Conservation (phyloP, 1,140 invertebrate species). For the Matsumurasca onukii region DNA sequence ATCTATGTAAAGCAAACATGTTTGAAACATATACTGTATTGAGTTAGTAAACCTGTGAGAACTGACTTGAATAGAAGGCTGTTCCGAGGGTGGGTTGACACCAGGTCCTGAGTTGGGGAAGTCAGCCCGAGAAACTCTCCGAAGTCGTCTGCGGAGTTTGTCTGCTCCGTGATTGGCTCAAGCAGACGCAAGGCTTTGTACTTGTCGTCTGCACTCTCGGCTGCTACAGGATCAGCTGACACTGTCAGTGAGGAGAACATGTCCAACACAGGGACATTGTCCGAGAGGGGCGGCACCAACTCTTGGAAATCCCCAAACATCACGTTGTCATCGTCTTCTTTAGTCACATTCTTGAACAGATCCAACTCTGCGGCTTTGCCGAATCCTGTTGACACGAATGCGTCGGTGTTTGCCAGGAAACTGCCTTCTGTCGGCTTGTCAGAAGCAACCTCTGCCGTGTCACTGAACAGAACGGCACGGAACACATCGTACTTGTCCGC, state of each 20-base stretch:
- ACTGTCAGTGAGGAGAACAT: constrained; percentile 7
- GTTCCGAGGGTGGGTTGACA: constrained; percentile 6
- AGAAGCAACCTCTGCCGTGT: neutral
- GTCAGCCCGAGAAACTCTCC: constrained; percentile 58
- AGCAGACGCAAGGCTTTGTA: constrained; percentile 53
- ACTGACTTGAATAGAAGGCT: constrained; percentile 31
- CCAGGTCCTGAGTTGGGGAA: constrained; percentile 20
- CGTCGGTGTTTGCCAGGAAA: neutral
- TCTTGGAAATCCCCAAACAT: constrained; percentile 11
- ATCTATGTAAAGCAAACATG: too few relatives aligned
- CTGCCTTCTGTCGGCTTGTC: constrained; percentile 2
- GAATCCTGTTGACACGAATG: neutral
- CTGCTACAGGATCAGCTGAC: neutral
- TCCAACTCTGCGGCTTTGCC: neutral
- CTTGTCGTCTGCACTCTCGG: constrained; percentile 47
- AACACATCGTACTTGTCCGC: constrained; percentile 16
- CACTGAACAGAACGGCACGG: constrained; percentile 2
- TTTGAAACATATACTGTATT: too few relatives aligned
- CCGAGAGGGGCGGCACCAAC: neutral
- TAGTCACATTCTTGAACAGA: neutral
- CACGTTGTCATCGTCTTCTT: neutral
- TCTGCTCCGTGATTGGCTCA: neutral
- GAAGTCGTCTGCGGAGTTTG: constrained; percentile 54
- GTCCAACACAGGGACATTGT: neutral
- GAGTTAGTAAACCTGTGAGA: too few relatives aligned